Evolutionary conservation across 2,888 invertebrate genomes (phyloP).

Genomic region (Torymus aiolomorphi): DNA sequence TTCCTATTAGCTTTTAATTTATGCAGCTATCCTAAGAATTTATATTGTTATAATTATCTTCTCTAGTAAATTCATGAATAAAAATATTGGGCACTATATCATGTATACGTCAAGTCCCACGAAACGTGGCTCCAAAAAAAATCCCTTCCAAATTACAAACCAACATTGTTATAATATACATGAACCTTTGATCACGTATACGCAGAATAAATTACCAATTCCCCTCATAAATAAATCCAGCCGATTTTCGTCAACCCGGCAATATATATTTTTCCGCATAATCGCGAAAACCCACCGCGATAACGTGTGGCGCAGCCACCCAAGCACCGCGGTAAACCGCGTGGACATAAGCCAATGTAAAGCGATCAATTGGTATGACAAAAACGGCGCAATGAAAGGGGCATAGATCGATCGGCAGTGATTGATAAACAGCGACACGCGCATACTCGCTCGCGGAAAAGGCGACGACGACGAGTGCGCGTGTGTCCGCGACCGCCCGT

Average conservation of each 20-base stretch:
- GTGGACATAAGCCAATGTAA: slow-evolving; percentile 36
- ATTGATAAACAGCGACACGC: slow-evolving; percentile 72
- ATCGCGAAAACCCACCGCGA: too few species aligned
- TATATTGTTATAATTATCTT: too few species aligned
- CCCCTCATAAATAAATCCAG: too few species aligned
- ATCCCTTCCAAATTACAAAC: too few species aligned
- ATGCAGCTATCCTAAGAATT: not conserved
- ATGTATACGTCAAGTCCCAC: too few species aligned
- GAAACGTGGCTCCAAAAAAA: too few species aligned
- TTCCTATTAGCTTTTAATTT: not conserved
- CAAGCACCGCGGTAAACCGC: slow-evolving; percentile 4
- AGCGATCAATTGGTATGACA: slow-evolving; percentile 66
- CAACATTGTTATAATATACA: too few species aligned
- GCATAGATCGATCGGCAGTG: slow-evolving; percentile 64
- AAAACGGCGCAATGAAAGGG: slow-evolving; percentile 58
- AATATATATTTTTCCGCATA: too few species aligned
- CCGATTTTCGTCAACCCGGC: too few species aligned
- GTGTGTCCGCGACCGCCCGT: slow-evolving; percentile 62
- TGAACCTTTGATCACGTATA: too few species aligned
- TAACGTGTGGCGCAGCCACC: not conserved
- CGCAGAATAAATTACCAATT: too few species aligned
- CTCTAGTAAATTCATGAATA: not conserved
- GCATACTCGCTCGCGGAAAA: slow-evolving; percentile 63
- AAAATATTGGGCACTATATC: too few species aligned
- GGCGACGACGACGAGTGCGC: slow-evolving; percentile 60